Base-by-base conservation (phyloP, 2,888 invertebrate genomes). In the Smittia aterrima region DNA sequence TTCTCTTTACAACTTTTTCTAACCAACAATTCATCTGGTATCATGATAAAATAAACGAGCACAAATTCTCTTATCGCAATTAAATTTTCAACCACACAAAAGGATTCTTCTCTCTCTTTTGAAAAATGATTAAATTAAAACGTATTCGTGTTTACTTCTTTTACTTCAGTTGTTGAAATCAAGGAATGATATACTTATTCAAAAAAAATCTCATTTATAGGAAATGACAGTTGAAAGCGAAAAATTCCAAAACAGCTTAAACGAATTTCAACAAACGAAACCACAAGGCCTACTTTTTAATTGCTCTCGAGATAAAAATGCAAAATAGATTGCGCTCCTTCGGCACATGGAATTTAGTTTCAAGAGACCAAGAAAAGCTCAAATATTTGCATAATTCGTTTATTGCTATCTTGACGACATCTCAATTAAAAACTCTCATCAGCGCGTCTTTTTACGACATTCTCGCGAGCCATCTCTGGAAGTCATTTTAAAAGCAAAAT, bases 331-430 rank as follows among this genome's bases (percentile, higher is more conserved):
- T 11, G 11, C 47, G n/a, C 47, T 47, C 16, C 47, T n/a, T 47
- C 47, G 16, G 11, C 47, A n/a, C 47, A 47, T 47, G 47, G 16
- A 47, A 47, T 11, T 47, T 11, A 47, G 47, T n/a, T 47, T 47
- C 47, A 16, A n/a, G n/a, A n/a, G n/a, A n/a, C 11, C 16, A 16
- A 47, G 47, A 58, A 58, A 58, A 58, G 58, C 58, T 58, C 58
- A 58, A 58, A 22, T 22, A 58, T 58, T 58, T 18, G 22, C 58
- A 58, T 22, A 58, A 58, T 58, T 58, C 58, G 1, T 22, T 18
- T 22, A 58, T 58, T 58, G 58, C 22, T 58, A 58, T 58, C 58
- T 47, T n/a, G n/a, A n/a, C n/a, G 47, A 47, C 47, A 58, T 58
- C 58, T 58, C 58, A 58, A 58, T 58, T 58, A 58, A 18, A 11